Evolutionary conservation across 37 sponge, comb jelly and placozoan genomes (phyloP).

Genomic region (Halichondria panicea): DNA sequence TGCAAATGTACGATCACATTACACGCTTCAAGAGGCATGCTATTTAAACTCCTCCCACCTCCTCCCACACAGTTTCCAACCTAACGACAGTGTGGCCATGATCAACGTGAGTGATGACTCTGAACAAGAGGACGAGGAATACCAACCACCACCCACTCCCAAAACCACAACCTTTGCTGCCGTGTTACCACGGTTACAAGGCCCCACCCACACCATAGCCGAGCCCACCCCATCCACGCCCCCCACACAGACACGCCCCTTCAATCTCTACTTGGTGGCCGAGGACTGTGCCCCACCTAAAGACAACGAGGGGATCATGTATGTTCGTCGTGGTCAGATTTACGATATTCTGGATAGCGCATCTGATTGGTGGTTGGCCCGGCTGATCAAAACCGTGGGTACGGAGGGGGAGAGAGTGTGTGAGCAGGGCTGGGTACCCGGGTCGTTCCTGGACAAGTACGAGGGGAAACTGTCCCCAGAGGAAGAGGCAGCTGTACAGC

Average conservation of each 20-base stretch:
- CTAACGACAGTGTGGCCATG: conserved; percentile 38
- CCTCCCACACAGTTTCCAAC: neutral
- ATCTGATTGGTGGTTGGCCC: conserved; percentile 71
- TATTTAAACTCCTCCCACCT: neutral
- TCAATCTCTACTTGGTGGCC: conserved; percentile 49
- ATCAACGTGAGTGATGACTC: conserved; percentile 61
- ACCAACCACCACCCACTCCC: neutral
- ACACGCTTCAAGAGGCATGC: too few relatives aligned
- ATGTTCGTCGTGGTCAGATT: conserved; percentile 50
- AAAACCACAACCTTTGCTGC: neutral
- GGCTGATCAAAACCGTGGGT: conserved; percentile 34
- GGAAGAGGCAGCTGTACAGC: conserved; percentile 3
- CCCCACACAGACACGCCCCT: neutral
- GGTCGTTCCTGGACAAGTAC: conserved; percentile 51
- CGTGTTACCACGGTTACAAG: neutral
- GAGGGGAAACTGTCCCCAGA: conserved; percentile 17
- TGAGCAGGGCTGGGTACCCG: conserved; percentile 62
- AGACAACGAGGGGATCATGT: conserved; percentile 54
- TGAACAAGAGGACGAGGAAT: conserved; percentile 23
- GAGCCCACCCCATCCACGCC: neutral
- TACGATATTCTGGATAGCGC: conserved; percentile 45
- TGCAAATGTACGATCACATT: too few relatives aligned
- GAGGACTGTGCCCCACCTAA: conserved; percentile 68
- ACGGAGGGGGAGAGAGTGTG: neutral
- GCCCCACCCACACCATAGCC: neutral